Evolutionary conservation across 2,888 invertebrate genomes (phyloP).

Genomic region (Cyclophora albipunctata): DNA sequence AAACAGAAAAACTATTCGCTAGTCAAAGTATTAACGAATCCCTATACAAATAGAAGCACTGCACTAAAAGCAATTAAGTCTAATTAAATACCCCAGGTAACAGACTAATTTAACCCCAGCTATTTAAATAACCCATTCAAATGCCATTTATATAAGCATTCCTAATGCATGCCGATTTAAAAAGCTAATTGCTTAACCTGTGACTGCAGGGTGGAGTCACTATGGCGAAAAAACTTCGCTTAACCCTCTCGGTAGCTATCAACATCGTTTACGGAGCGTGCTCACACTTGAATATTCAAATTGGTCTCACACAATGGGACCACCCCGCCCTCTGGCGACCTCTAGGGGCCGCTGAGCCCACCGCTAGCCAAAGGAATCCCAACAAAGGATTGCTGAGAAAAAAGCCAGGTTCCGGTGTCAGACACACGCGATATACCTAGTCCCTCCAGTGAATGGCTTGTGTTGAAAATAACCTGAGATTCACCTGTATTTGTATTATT

Average conservation of each 20-base stretch:
- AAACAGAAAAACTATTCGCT: no score
- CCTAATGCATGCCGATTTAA: conserved; percentile 5
- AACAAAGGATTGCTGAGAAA: conserved; percentile 58
- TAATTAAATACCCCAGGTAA: no score
- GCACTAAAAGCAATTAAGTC: no score
- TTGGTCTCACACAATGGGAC: conserved; percentile 49
- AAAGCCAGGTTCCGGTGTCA: conserved; percentile 65
- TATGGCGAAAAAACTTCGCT: conserved; percentile 20
- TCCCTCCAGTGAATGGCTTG: conserved; percentile 24
- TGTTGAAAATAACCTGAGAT: conserved; percentile 24
- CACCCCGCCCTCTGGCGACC: conserved; percentile 22
- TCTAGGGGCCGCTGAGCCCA: conserved; percentile 31
- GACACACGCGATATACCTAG: conserved; percentile 40
- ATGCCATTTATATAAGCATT: neutral
- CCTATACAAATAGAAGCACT: no score
- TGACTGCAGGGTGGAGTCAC: conserved; percentile 7
- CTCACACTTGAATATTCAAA: conserved; percentile 66
- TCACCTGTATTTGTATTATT: conserved; percentile 11
- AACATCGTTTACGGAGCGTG: conserved; percentile 48
- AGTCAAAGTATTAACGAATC: no score
- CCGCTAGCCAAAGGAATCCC: conserved; percentile 44
- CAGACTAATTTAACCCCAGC: neutral
- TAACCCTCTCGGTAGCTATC: conserved; percentile 28
- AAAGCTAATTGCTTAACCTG: conserved; percentile 23
- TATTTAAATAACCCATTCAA: neutral